Evolutionary conservation across 2,888 invertebrate genomes (phyloP), one percentile per base, ranked within the genome.

Genomic region (Carpatolechia fugitivella): DNA sequence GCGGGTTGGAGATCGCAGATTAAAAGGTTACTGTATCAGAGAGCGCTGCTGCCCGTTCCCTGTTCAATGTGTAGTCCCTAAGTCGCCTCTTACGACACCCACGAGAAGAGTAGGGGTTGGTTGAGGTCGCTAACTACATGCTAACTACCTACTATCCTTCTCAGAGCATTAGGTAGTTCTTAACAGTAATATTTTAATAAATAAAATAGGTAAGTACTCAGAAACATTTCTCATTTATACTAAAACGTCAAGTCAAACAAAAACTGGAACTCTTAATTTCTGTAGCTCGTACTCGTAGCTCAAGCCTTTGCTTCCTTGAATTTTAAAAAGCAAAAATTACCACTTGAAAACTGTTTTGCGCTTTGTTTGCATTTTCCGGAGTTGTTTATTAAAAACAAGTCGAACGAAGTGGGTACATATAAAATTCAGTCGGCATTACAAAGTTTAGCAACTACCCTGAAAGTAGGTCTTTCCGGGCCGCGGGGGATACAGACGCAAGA

Each of bases 381-480:
- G 41, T 41, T 50, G 31, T 49, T 55, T 49, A 55, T 54, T 54
- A 54, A 54, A 56, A 52, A 47, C 49, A 49, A 49, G 13, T 46
- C 29, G 40, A 47, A 56, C 56, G 38, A 49, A 53, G 56, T 48
- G 46, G 31, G 50, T 35, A 46, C 47, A 50, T 57, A 48, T 30
- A 52, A 54, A 57, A 54, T 58, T 58, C 58, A 58, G 47, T 47
- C 35, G 47, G 54, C 53, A 49, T 40, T 55, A 51, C 53, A 41
- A 58, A 56, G 41, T 58, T 57, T 35, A 57, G 35, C 46, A 14
- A n/a, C 48, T 24, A 48, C 41, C 20, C 24, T 31, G 18, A 40
- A 56, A 55, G 58, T 56, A 48, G 56, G 56, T 58, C 57, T 55
- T 33, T 44, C 44, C 41, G 24, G 13, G 36, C 4, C 11, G 50